Evolutionary conservation across 2,888 invertebrate genomes (phyloP), one percentile per base, ranked within the genome.

Genomic region (Creontiades dilutus): DNA sequence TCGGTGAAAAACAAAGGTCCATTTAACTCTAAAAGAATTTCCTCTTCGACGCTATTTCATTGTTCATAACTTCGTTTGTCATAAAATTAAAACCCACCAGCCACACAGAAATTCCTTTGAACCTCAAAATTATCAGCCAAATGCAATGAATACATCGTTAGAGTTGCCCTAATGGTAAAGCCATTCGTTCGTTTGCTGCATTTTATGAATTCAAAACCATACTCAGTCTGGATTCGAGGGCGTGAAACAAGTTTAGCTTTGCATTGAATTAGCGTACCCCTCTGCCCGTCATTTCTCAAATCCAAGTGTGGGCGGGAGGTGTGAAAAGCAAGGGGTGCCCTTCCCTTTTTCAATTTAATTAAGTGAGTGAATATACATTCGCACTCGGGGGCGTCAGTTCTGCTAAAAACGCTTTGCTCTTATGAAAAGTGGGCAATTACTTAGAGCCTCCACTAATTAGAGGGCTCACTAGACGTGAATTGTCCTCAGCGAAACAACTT

Each of bases 341-440:
- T 52, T 55, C 84, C 78, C 37, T 46, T 19, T 28, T 75, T 61
- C 68, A 86, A 86, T 86, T 86, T 86, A 86, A 86, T 86, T 86
- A 86, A 75, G 76, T 75, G 86, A 86, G 86, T 47, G 68, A 86
- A 86, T 75, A 68, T 16, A 37, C 84, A 84, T 47, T 75, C 86
- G 76, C 68, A 27, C 47, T 61, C 75, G 9, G 47, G 14, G 37
- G 78, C n/a, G 78, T 37, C 37, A 19, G 78, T 68, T 46, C 46
- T 76, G 47, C 68, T 28, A 57, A 86, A 86, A 86, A 86, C 68
- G 86, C 68, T 86, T 68, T 86, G 86, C 86, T 75, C 76, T 76
- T 47, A 46, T 75, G 68, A 86, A 86, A 86, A 86, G 86, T 86
- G 86, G 86, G 86, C 86, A 86, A 86, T 86, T 86, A 76, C 86